Evolutionary conservation across 2,113 vertebrate genomes (phyloP).

Genomic region (Balaenoptera acutorostrata): DNA sequence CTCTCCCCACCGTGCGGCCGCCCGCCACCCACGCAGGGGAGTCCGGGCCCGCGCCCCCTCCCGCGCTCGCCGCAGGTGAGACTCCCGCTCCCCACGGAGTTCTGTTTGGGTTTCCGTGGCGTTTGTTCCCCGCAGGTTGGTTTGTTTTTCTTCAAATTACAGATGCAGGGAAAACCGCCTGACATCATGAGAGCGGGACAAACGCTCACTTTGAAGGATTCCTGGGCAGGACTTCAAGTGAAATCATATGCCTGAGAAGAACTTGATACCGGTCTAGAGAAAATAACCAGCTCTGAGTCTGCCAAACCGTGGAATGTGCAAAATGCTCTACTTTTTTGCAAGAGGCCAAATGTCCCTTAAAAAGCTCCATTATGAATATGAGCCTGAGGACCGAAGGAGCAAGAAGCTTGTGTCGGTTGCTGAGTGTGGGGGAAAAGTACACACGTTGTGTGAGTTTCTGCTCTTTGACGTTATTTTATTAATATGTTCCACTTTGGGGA

Average conservation of each 20-base stretch:
- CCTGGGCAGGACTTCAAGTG: slow-evolving; percentile 88
- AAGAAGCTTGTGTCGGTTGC: neutral
- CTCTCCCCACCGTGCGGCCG: neutral
- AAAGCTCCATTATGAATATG: slow-evolving; percentile 59
- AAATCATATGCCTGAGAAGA: slow-evolving; percentile 87
- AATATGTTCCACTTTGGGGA: neutral
- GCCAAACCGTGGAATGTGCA: slow-evolving; percentile 85
- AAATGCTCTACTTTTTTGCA: slow-evolving; percentile 76
- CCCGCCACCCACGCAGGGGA: slow-evolving; percentile 56
- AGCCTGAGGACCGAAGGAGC: slow-evolving; percentile 17
- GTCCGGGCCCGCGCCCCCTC: neutral
- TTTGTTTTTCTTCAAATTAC: slow-evolving; percentile 86
- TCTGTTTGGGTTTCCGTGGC: slow-evolving; percentile 69
- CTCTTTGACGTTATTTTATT: slow-evolving; percentile 2
- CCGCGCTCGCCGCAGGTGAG: slow-evolving; percentile 74
- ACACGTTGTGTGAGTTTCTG: neutral
- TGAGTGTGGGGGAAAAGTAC: neutral
- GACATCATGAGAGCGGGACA: slow-evolving; percentile 86
- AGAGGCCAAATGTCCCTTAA: slow-evolving; percentile 76
- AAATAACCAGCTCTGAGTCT: slow-evolving; percentile 82
- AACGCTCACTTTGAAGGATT: slow-evolving; percentile 85
- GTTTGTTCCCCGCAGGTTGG: slow-evolving; percentile 71
- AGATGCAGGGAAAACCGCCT: slow-evolving; percentile 86
- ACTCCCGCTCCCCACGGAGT: neutral
- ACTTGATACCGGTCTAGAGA: slow-evolving; percentile 85